Conservation (phyloP, 2,113 vertebrate genomes). For the Amphiprion ocellaris region DNA sequence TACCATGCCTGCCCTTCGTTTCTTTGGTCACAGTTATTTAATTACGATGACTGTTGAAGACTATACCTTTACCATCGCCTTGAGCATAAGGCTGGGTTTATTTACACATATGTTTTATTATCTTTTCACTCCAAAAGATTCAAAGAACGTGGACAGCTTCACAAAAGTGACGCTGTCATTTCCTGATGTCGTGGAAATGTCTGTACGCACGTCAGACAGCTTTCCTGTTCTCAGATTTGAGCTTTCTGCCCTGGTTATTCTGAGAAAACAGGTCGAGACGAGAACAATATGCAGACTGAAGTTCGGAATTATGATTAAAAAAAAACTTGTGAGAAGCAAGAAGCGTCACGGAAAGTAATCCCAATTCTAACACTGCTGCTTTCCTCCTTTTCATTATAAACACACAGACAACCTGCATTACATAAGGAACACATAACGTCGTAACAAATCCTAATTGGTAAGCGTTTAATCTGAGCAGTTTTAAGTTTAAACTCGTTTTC, state of each 20-base stretch:
- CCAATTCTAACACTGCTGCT: neutral
- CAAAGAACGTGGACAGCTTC: neutral
- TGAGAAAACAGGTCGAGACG: neutral
- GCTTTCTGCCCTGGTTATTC: neutral
- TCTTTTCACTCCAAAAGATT: neutral
- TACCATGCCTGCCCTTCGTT: no score
- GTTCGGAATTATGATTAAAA: neutral
- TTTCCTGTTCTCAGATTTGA: neutral
- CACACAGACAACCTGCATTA: neutral
- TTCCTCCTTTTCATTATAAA: neutral
- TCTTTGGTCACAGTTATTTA: no score
- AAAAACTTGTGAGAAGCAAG: neutral
- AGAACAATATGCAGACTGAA: neutral
- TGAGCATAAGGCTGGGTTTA: no score
- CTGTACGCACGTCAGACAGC: neutral
- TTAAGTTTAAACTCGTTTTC: neutral
- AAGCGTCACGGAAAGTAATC: neutral
- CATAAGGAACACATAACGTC: neutral
- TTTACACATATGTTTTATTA: no score
- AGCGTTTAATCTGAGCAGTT: neutral
- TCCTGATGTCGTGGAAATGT: constrained; percentile 12
- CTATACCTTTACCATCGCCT: no score
- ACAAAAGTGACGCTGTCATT: neutral
- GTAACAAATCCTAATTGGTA: neutral
- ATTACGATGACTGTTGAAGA: no score